Percentiles rank a stretch among this genome's conserved stretches.
Evolutionary conservation across 2,888 invertebrate species (phyloP).

Genomic region (Stenchaetothrips biformis): DNA sequence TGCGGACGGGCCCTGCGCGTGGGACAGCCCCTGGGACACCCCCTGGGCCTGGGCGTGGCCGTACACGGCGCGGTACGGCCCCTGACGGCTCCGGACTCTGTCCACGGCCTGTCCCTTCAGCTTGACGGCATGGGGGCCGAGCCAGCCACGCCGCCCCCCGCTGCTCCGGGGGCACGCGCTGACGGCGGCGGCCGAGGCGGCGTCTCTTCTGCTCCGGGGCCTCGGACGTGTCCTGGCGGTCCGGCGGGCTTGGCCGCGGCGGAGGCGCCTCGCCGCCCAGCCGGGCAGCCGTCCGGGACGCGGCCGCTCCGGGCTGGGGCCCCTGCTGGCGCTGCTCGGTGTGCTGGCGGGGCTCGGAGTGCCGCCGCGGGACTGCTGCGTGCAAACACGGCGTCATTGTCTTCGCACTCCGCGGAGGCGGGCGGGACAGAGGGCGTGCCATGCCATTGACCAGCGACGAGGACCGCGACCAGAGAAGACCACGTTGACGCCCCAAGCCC

Average conservation of each 20-base stretch:
- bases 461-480: not conserved
- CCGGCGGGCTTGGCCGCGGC: not conserved
- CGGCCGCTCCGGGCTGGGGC: not conserved
- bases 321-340: not conserved
- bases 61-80: not conserved
- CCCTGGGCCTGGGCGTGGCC: not conserved
- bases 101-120: not conserved
- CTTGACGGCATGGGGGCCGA: slow-evolving; percentile 12
- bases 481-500: not conserved
- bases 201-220: not conserved
- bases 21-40: not conserved
- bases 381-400: not conserved
- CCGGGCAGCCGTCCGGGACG: not conserved
- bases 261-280: not conserved
- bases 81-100: not conserved
- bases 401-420: not conserved
- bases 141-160: not conserved
- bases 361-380: not conserved
- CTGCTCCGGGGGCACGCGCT: slow-evolving; percentile 2
- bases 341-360: not conserved
- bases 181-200: not conserved
- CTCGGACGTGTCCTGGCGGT: not conserved
- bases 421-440: not conserved
- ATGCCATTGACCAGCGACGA: not conserved
- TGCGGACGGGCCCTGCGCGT: not conserved